phyloP scores from a whole-genome alignment of 2,113 vertebrate genomes.

The Mixornis gularis region DNA sequence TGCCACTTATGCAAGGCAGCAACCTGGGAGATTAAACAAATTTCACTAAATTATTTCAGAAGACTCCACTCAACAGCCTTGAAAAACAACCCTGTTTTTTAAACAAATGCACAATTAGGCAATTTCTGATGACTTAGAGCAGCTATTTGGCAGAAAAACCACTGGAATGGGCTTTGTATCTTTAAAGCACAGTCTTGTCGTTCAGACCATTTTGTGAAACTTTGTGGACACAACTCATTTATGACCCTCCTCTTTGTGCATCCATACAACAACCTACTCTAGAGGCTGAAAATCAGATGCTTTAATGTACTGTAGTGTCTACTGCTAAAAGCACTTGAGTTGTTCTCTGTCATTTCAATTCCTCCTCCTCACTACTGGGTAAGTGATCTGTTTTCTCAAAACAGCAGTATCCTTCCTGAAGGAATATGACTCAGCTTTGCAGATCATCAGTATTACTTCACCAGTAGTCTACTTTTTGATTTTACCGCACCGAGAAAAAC shows the following conservation, averaged over 20 bases:
- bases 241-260: not conserved
- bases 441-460: conserved; percentile 47
- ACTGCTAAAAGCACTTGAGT: conserved; percentile 39
- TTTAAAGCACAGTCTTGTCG: not conserved
- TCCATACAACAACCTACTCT: not conserved
- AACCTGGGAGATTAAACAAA: not conserved
- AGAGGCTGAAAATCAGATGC: conserved; percentile 13
- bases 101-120: not conserved
- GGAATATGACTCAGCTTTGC: conserved; percentile 69
- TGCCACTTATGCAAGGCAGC: not conserved
- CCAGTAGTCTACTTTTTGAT: conserved; percentile 29
- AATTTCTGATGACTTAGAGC: not conserved
- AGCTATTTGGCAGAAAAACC: not conserved
- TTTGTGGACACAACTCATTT: not conserved
- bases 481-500: conserved; percentile 5
- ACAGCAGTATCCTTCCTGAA: conserved; percentile 63
- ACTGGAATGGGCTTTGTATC: not conserved
- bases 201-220: not conserved
- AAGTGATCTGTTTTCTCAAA: conserved; percentile 42
- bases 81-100: not conserved
- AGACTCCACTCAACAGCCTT: not conserved
- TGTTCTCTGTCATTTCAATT: conserved; percentile 46
- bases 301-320: conserved; percentile 32
- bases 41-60: not conserved
- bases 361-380: conserved; percentile 46